Evolutionary conservation across 2,113 vertebrate genomes (phyloP), one percentile per base, ranked within the genome.

Genomic region (Gyps fulvus): DNA sequence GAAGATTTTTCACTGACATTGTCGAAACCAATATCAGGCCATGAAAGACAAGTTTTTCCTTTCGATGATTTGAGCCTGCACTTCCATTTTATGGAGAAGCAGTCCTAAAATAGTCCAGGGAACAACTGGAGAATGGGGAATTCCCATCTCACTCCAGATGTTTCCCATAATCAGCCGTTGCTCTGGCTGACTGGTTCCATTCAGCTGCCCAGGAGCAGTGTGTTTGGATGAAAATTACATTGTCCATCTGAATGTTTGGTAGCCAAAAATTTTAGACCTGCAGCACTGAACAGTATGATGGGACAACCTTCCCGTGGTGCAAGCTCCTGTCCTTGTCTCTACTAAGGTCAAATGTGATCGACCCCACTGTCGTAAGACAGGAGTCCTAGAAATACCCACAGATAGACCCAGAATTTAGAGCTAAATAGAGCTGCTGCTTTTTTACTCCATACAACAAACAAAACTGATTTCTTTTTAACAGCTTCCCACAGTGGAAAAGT

Each of bases 1-100:
- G 0, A 34, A 63, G 34, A 54, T 79, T 47, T 83, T 27, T 26
- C 32, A 8, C 12, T 61, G 62, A 11, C 0, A 0, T 10, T 67
- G 21, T 1, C 20, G 49, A 34, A 95, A 52, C 22, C 23, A 59
- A 1, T 26, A 31, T 27, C 38, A 52, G 49, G 16, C 36, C 22
- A 6, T 2, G 26, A 63, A 59, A 55, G 17, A 45, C 16, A 71
- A n/a, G 12, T 4, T 66, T 66, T 67, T 21, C 31, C 32, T 80
- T 16, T 67, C 42, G 34, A n/a, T 47, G 13, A 23, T 54, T 61
- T 49, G 11, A 70, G 31, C 59, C n/a, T 61, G 19, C 10, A 17
- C 23, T 50, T 86, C 50, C 62, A 47, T 76, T 90, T 67, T 17
- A 59, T 18, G 32, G 32, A 63, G 74, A 50, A 94, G 17, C 21